These are phyloP conservation scores for Polietes domitor DNA, from an alignment of 2,888 invertebrate species.

Conservation along the genomic window DNA sequence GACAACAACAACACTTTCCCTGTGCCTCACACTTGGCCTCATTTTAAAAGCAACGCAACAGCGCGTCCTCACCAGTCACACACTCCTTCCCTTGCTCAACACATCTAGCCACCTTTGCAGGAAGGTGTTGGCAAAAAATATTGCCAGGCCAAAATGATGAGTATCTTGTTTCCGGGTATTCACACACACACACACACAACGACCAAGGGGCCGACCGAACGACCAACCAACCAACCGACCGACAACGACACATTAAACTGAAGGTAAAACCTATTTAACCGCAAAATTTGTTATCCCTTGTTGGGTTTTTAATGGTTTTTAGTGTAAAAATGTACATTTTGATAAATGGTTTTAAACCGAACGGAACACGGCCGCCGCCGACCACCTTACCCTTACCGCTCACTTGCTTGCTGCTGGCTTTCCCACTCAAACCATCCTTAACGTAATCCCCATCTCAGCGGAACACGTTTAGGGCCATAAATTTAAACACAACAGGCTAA, in stretches of 20 bases:
- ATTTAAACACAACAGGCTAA: constrained; percentile 22
- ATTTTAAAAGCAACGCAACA: background rate
- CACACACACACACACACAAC: background rate
- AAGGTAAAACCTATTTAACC: constrained; percentile 35
- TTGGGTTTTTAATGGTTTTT: constrained; percentile 43
- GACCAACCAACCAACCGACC: background rate
- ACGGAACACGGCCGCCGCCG: background rate
- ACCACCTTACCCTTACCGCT: background rate
- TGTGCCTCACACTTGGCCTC: background rate
- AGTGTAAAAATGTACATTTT: constrained; percentile 49
- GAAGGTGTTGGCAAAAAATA: constrained; percentile 1
- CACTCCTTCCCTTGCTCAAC: background rate
- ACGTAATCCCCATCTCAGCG: constrained; percentile 2
- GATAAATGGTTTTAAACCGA: constrained; percentile 53
- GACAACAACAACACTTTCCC: background rate
- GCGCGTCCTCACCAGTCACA: no score
- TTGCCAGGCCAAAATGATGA: background rate
- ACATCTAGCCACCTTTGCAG: background rate
- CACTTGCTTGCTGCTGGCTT: no score
- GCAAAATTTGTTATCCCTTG: constrained; percentile 44
- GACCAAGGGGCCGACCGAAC: background rate
- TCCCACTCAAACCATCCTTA: background rate
- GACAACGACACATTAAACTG: background rate
- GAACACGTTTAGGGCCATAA: constrained; percentile 15
- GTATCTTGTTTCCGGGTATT: constrained; percentile 2